Evolutionary conservation across 1,140 invertebrate genomes (phyloP).

Genomic region (Belonocnema kinseyi): DNA sequence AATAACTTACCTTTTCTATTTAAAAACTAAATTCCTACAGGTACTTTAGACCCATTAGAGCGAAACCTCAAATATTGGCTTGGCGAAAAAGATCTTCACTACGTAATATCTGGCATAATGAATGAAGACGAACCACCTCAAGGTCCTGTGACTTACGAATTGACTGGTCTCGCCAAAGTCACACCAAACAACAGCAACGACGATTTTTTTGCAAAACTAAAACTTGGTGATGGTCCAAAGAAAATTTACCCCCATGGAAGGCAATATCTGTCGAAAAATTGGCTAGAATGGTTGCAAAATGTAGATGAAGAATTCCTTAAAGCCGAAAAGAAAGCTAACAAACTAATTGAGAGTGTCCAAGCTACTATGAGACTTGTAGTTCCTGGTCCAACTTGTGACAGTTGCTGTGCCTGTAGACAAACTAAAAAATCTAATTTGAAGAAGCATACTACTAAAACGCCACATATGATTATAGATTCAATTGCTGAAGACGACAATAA

Average conservation of each 20-base stretch:
- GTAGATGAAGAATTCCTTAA: constrained; percentile 55
- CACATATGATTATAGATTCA: constrained; percentile 53
- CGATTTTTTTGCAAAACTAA: constrained; percentile 54
- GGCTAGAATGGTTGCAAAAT: constrained; percentile 61
- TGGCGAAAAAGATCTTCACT: constrained; percentile 48
- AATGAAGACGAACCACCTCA: constrained; percentile 40
- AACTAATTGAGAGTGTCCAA: constrained; percentile 55
- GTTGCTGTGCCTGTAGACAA: constrained; percentile 64
- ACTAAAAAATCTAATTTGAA: constrained; percentile 52
- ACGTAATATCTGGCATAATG: constrained; percentile 39
- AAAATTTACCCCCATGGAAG: constrained; percentile 55
- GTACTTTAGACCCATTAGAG: constrained; percentile 34
- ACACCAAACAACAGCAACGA: constrained; percentile 42
- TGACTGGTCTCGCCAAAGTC: constrained; percentile 42
- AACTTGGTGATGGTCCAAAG: constrained; percentile 39
- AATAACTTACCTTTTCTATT: background rate
- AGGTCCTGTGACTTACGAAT: constrained; percentile 53
- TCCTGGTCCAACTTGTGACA: constrained; percentile 54
- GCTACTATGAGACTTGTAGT: constrained; percentile 47
- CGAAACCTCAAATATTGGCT: constrained; percentile 47
- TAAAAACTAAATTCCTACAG: constrained; percentile 35
- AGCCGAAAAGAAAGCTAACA: constrained; percentile 53
- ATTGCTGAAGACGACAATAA: constrained; percentile 43
- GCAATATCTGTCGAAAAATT: constrained; percentile 62
- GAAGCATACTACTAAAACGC: constrained; percentile 48